Evolutionary conservation across 2,888 invertebrate genomes (phyloP).

Genomic region (Brachypalpus laphriformis): DNA sequence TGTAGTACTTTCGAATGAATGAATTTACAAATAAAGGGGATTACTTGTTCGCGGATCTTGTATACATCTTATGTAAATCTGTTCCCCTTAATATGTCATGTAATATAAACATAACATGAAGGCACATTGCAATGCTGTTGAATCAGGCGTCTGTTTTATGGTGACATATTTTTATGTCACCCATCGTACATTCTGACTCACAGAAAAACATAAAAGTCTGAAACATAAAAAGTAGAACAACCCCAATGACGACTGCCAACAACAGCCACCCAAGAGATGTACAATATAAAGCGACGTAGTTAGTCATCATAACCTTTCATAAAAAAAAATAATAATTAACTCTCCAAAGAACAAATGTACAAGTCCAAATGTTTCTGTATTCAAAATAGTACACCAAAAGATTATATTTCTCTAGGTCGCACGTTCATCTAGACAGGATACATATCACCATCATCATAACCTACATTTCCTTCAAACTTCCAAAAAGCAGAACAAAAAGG

Average conservation of each 20-base stretch:
- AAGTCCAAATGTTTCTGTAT: constrained; percentile 10
- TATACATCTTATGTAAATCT: neutral
- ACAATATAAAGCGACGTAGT: neutral
- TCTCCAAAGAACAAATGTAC: neutral
- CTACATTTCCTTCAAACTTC: constrained; percentile 2
- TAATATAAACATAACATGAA: neutral
- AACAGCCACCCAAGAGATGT: neutral
- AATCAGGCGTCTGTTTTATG: neutral
- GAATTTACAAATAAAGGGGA: too few species aligned
- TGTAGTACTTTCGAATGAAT: too few species aligned
- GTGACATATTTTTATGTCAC: neutral
- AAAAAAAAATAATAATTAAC: neutral
- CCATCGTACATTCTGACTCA: neutral
- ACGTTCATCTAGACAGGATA: neutral
- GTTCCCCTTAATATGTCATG: neutral
- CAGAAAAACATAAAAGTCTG: neutral
- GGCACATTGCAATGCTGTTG: neutral
- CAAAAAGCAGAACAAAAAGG: neutral
- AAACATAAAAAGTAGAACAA: constrained; percentile 13
- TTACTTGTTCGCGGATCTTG: too few species aligned
- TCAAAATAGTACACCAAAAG: neutral
- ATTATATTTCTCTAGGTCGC: constrained; percentile 6
- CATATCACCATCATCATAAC: constrained; percentile 5
- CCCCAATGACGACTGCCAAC: neutral
- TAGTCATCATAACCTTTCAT: neutral